Percentiles rank a stretch among this genome's conserved stretches.
phyloP scores from a whole-genome alignment of 1,140 invertebrate species.

The Drosophila orosa region DNA sequence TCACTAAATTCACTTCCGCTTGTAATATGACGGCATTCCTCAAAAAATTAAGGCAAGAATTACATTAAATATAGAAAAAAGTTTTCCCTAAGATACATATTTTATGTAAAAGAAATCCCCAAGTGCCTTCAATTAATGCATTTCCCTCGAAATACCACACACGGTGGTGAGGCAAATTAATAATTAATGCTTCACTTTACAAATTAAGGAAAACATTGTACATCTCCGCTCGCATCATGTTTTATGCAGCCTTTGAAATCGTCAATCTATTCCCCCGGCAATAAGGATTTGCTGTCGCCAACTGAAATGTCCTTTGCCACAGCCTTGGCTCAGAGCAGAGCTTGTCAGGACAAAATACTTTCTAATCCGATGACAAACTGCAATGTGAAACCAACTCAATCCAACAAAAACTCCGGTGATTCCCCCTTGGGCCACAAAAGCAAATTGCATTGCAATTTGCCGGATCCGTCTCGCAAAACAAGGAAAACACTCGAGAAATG shows the following conservation, averaged over 20 bases:
- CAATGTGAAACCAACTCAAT: conserved; percentile 28
- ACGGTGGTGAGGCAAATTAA: neutral
- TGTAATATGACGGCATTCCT: too few species aligned
- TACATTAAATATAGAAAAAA: too few species aligned
- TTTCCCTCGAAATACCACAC: neutral
- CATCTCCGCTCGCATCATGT: neutral
- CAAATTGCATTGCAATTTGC: conserved; percentile 61
- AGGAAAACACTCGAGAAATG: conserved; percentile 32
- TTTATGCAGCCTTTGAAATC: conserved; percentile 7
- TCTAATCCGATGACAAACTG: conserved; percentile 49
- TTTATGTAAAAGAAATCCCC: too few species aligned
- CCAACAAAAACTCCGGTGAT: conserved; percentile 17
- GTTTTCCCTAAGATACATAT: neutral
- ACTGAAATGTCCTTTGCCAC: conserved; percentile 1
- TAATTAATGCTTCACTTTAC: neutral
- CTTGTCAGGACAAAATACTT: conserved; percentile 36
- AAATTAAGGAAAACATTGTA: neutral
- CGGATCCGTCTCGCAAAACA: conserved; percentile 27
- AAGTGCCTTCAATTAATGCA: neutral
- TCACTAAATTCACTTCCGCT: too few species aligned
- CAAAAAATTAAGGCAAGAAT: too few species aligned
- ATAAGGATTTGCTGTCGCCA: conserved; percentile 1
- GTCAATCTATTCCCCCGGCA: neutral
- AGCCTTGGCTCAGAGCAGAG: neutral
- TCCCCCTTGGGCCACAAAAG: conserved; percentile 24